Evolutionary conservation across 1,140 invertebrate species (phyloP).

Genomic region (Hycleus cichorii): DNA sequence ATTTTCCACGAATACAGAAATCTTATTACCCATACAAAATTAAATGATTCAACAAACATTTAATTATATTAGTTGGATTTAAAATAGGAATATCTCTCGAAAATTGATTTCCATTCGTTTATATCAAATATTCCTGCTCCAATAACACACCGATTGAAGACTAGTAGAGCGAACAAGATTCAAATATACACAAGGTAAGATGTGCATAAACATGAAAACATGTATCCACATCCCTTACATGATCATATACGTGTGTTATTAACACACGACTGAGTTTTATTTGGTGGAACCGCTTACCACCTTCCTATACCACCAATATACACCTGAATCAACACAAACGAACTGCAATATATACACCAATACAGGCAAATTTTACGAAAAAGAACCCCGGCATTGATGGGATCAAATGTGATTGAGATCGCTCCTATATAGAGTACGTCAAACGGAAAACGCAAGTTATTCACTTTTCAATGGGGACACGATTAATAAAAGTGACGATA

Average conservation of each 20-base stretch:
- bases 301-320: conserved; percentile 1
- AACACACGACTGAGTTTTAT: conserved; percentile 1
- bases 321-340: conserved; percentile 13
- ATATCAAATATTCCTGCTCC: too few relatives aligned
- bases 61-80: too few relatives aligned
- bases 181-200: background rate
- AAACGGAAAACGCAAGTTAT: conserved; percentile 5
- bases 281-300: conserved; percentile 1
- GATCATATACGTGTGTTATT: conserved; percentile 11
- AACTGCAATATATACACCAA: conserved; percentile 1
- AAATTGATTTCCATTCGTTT: too few relatives aligned
- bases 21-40: too few relatives aligned
- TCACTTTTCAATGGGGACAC: background rate
- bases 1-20: too few relatives aligned
- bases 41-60: too few relatives aligned
- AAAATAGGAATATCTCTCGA: too few relatives aligned
- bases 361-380: background rate
- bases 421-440: conserved; percentile 8
- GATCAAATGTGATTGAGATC: conserved; percentile 15
- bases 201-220: background rate
- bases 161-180: too few relatives aligned
- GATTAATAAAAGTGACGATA: too few relatives aligned
- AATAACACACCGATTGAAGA: too few relatives aligned
- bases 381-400: conserved; percentile 1
- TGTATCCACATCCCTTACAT: conserved; percentile 3